Base-by-base conservation (phyloP, 2,113 vertebrate genomes). In the Poicephalus meyeri region DNA sequence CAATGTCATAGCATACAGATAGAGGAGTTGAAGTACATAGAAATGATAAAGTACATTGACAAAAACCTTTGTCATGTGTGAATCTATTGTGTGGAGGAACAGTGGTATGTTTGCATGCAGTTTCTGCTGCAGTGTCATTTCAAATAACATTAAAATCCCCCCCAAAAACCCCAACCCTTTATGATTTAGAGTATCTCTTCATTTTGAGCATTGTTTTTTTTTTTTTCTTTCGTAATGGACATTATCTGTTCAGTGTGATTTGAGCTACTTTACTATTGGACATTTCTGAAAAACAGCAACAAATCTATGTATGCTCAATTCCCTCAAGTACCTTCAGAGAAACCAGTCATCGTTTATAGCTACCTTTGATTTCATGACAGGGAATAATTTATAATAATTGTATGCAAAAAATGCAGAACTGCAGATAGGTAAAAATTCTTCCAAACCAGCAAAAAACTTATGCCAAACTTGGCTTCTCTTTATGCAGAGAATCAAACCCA, bases 161-260 rank as follows among this genome's bases (percentile, higher is more conserved):
- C 24, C 39, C 12, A 60, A 25, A 35, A 42, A 18, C 1, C 2
- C 2, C 7, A 68, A 28, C 0, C 1, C 3, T 24, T 47, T 49
- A 16, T 5, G 3, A 41, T 17, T 44, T 66, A 42, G 23, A 68
- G 13, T 19, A 6, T 20, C 52, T 71, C 74, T 69, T 31, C 2
- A 33, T 60, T 73, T 84, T 56, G 14, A 24, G 0, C 6, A 47
- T 25, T 33, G 5, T 2, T 7, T 2, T 9, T 2, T 6, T 28
- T 55, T 16, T 6, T 7, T 29, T 56, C 7, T 56, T 83, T 65
- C 35, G 37, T 70, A 70, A 6, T 65, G 6, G 18, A 9, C 17
- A 19, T 71, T 71, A 6, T 18, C 16, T 66, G 3, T 42, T 81
- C 11, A 68, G 14, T 3, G 25, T 31, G 4, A 42, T 4, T 29